These are phyloP conservation scores for Calephelis perditalis DNA, from an alignment of 2,888 invertebrate genomes.

Conservation along the genomic window DNA sequence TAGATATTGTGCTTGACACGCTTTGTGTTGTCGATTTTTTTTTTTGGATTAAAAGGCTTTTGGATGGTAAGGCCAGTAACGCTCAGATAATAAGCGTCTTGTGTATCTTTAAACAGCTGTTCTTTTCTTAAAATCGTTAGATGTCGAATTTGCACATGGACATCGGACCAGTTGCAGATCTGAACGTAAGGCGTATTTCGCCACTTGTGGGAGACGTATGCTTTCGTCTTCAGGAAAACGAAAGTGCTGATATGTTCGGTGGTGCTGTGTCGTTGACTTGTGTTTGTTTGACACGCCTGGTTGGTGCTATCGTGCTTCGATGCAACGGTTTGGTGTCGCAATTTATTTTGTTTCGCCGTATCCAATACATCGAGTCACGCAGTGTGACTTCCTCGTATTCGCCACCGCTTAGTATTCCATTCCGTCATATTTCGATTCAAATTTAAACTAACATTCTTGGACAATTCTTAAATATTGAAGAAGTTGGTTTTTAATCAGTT, in stretches of 20 bases:
- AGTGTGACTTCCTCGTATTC: slow-evolving; percentile 45
- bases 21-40: too few species aligned
- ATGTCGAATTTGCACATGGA: too few species aligned
- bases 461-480: neutral
- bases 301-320: slow-evolving; percentile 62
- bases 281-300: slow-evolving; percentile 73
- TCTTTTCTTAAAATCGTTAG: too few species aligned
- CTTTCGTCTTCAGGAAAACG: slow-evolving; percentile 75
- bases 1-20: too few species aligned
- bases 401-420: neutral
- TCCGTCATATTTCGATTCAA: neutral
- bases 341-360: slow-evolving; percentile 56
- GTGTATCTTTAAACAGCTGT: too few species aligned
- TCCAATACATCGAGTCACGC: slow-evolving; percentile 38
- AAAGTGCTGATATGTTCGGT: slow-evolving; percentile 71
- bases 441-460: neutral
- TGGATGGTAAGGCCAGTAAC: too few species aligned
- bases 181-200: slow-evolving; percentile 59
- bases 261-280: slow-evolving; percentile 74
- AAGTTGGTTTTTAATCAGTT: neutral
- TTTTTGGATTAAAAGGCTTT: too few species aligned
- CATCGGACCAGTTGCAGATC: slow-evolving; percentile 16
- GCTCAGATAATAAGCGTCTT: too few species aligned
- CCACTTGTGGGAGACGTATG: slow-evolving; percentile 56
- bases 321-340: slow-evolving; percentile 58